Conservation (phyloP, 2,888 invertebrate species). For the Lepidocyrtoides sp. region DNA sequence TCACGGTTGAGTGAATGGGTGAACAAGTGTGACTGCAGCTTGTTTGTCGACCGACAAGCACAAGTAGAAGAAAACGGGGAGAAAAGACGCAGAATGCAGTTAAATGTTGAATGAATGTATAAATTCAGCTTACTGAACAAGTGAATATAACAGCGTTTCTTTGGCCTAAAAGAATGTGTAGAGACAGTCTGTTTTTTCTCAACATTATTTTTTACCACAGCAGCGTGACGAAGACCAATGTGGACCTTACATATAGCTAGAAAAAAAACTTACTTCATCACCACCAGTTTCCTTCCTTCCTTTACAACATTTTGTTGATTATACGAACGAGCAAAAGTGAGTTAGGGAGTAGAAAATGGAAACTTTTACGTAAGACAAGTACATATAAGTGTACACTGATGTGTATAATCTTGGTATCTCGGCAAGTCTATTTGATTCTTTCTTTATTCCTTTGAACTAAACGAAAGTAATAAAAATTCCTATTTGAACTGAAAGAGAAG, state of each 20-base stretch:
- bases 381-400: not conserved
- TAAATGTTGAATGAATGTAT: constrained; percentile 53
- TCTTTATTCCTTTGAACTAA: too few relatives aligned
- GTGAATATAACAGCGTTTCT: too few relatives aligned
- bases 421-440: not conserved
- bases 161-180: not conserved
- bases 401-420: constrained; percentile 30
- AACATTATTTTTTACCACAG: not conserved
- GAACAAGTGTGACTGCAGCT: constrained; percentile 65
- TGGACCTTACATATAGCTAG: not conserved
- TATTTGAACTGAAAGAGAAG: constrained; percentile 31
- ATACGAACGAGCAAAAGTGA: not conserved
- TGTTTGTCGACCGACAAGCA: constrained; percentile 44
- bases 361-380: constrained; percentile 28
- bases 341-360: not conserved
- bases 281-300: constrained; percentile 25
- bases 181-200: not conserved
- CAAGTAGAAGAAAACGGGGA: not conserved
- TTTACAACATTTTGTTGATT: constrained; percentile 8
- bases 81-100: constrained; percentile 36
- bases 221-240: not conserved
- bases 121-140: not conserved
- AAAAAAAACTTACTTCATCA: constrained; percentile 6
- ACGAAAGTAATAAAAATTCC: constrained; percentile 56
- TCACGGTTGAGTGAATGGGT: constrained; percentile 54